phyloP scores from a whole-genome alignment of 2,888 invertebrate species.

The Helicoverpa assulta region DNA sequence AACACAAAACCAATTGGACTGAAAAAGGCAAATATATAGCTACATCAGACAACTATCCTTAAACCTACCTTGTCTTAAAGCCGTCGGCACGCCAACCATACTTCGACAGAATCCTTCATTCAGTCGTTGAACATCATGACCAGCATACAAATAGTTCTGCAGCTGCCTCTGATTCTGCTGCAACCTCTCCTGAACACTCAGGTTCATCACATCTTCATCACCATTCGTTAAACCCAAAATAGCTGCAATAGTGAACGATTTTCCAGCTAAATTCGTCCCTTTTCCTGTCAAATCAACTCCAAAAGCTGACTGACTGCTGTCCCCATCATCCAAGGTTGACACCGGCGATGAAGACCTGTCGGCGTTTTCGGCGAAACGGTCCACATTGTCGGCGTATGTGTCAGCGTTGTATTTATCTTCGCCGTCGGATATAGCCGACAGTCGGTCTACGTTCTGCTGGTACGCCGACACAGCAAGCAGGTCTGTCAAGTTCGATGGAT shows the following conservation, averaged over 20 bases:
- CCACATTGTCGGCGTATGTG: constrained; percentile 67
- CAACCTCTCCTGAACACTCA: constrained; percentile 88
- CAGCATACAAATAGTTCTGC: constrained; percentile 83
- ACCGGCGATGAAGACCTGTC: constrained; percentile 80
- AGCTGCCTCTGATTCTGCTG: constrained; percentile 84
- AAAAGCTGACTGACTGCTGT: constrained; percentile 80
- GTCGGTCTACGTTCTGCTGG: constrained; percentile 78
- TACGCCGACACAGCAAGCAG: constrained; percentile 78
- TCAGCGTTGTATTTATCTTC: constrained; percentile 75
- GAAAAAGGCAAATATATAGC: background rate
- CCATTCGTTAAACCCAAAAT: constrained; percentile 93
- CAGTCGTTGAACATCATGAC: constrained; percentile 82
- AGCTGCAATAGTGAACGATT: constrained; percentile 96
- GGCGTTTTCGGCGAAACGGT: constrained; percentile 69
- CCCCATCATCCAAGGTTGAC: constrained; percentile 82
- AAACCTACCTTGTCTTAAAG: constrained; percentile 80
- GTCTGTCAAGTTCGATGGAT: constrained; percentile 81
- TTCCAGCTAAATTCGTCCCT: constrained; percentile 87
- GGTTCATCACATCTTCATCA: constrained; percentile 88
- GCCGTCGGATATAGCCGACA: constrained; percentile 72
- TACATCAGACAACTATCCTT: background rate
- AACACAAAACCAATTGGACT: background rate
- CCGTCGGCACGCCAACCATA: constrained; percentile 77
- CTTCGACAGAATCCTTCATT: constrained; percentile 81
- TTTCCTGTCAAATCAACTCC: constrained; percentile 87